Base-by-base conservation (phyloP, 2,113 vertebrate species). In the Pterophyllum scalare region DNA sequence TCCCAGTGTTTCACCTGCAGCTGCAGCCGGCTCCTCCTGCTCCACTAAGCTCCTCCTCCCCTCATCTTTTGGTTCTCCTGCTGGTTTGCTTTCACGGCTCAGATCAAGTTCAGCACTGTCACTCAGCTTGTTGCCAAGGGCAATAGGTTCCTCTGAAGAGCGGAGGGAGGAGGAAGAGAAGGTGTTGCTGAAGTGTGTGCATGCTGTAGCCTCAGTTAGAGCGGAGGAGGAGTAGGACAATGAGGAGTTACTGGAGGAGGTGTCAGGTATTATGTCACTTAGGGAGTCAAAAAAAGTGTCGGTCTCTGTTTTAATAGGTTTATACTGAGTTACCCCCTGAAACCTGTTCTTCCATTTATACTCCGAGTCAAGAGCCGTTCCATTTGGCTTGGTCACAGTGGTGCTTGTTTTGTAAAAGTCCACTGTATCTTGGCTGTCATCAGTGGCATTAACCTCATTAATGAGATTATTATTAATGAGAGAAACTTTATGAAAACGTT, bases 401-500 rank as follows among this genome's bases (percentile, higher is more conserved):
- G 86, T 58, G 74, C 59, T 77, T 1, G 49, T 49, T 38, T 35
- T 43, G 12, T 20, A 2, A 14, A 49, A 33, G 6, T 72, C 46
- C 67, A 72, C 26, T n/a, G 52, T 13, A 5, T 79, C 81, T 35
- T 35, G n/a, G 5, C 58, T 8, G 20, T 2, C 13, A 7, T 59
- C 65, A 2, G 7, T 19, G 7, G 67, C 19, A 54, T 54, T 49
- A 33, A 28, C 8, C 19, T 75, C 77, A 2, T 3, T 70, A 31
- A 96, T 92, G 86, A 96, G 92, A 0, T n/a, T n/a, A n/a, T n/a
- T n/a, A 2, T 3, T 70, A 31, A 96, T 92, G 86, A 96, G 92
- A 0, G 96, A 97, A 26, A 97, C 88, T 87, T 97, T 97, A 72
- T 81, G 94, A 26, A 97, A 90, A 11, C 90, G 87, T 28, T 88